phyloP scores from a whole-genome alignment of 2,888 invertebrate genomes.

The Leptinotarsa haldemani region DNA sequence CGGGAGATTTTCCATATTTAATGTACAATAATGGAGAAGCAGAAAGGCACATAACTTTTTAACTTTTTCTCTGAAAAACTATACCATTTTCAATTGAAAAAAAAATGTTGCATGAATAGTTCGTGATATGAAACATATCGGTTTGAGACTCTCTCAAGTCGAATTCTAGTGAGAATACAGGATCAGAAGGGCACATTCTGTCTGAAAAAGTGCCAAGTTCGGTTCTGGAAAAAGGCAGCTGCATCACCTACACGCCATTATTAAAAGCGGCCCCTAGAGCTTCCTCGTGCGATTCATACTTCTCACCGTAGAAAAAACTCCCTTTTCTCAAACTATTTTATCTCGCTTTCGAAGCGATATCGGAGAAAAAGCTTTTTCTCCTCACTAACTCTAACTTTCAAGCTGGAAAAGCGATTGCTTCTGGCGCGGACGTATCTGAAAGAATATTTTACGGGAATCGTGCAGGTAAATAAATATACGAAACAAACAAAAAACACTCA shows the following conservation, averaged over 20 bases:
- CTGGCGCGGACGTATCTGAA: constrained; percentile 21
- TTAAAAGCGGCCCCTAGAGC: constrained; percentile 17
- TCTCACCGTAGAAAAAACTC: constrained; percentile 18
- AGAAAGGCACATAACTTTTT: too few species aligned
- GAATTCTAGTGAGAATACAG: too few species aligned
- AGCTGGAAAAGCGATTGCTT: constrained; percentile 24
- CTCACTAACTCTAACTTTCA: neutral
- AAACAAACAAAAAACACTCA: neutral
- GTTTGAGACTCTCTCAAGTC: too few species aligned
- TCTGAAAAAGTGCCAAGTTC: neutral
- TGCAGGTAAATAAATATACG: constrained; percentile 21
- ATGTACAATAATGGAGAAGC: too few species aligned
- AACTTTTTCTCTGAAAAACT: too few species aligned
- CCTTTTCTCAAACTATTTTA: constrained; percentile 22
- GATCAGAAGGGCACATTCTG: neutral
- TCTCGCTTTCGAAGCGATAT: constrained; percentile 20
- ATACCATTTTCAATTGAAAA: too few species aligned
- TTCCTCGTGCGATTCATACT: constrained; percentile 14
- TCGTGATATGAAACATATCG: too few species aligned
- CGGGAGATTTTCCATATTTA: too few species aligned
- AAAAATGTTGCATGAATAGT: too few species aligned
- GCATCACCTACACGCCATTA: constrained; percentile 25
- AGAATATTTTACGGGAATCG: constrained; percentile 15
- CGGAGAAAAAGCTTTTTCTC: constrained; percentile 25
- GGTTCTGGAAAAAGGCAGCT: constrained; percentile 18